Base-by-base conservation (phyloP, 2,113 vertebrate genomes). In the Cardinalis cardinalis region DNA sequence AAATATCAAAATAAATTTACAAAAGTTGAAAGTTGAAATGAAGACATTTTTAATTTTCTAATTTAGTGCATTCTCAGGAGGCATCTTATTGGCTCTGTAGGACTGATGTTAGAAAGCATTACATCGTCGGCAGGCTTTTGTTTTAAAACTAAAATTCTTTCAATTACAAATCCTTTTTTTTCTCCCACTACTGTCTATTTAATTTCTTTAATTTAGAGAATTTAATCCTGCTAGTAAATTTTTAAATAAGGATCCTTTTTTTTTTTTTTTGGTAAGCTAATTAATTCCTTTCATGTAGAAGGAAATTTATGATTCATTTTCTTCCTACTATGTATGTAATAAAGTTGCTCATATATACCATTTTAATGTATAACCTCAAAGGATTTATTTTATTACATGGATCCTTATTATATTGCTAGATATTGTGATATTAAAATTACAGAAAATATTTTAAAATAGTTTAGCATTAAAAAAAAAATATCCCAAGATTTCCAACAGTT, bases 401-500 rank as follows among this genome's bases (percentile, higher is more conserved):
- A 80, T 68, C n/a, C 73, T 91, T 94, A 68, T 56, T 92, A 52
- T 92, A 69, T 85, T 26, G 80, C 91, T 90, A 58, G 36, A 93
- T 86, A 91, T 94, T 65, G 72, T 92, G 91, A 97, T 95, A 93
- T 90, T 95, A 94, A 96, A 97, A 97, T 93, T 81, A 83, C 26
- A 85, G 68, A 72, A 38, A 79, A 89, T 95, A 92, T 89, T 97
- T 97, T 96, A 66, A 96, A 97, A 96, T 94, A 79, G 64, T 96
- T 97, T 95, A 93, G 85, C 68, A 94, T 91, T 95, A 87, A 55
- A 93, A 64, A 89, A 95, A 89, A 95, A 93, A 94, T 91, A 79
- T 43, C 70, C 89, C 77, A 90, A 91, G 88, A 90, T 96, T 96
- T 96, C 93, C 95, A 96, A 96, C 96, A 96, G 94, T 95, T 89